Conservation (phyloP, 1,140 invertebrate genomes). For the Probaryconus sp. region DNA sequence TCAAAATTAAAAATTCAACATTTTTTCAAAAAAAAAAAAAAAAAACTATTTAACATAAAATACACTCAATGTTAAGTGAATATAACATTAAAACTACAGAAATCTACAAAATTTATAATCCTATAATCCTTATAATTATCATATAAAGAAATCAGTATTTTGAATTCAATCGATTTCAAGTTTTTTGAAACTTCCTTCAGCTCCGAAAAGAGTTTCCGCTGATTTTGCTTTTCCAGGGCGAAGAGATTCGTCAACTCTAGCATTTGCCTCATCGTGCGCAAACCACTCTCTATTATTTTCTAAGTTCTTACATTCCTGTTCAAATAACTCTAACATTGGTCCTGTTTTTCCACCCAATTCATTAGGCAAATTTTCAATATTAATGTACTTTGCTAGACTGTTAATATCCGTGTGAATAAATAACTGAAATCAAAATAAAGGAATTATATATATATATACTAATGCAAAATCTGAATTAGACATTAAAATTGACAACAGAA, state of each 20-base stretch:
- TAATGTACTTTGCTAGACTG: conserved; percentile 74
- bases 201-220: conserved; percentile 81
- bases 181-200: conserved; percentile 85
- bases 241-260: conserved; percentile 80
- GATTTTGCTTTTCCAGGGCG: conserved; percentile 83
- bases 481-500: too few species aligned
- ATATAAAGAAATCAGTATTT: too few species aligned
- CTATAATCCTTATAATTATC: too few species aligned
- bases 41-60: too few species aligned
- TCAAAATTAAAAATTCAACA: too few species aligned
- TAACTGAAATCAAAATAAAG: conserved; percentile 76
- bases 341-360: conserved; percentile 80
- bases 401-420: conserved; percentile 74
- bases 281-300: conserved; percentile 80
- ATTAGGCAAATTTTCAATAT: conserved; percentile 78
- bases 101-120: too few species aligned
- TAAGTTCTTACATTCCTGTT: conserved; percentile 75
- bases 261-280: conserved; percentile 78
- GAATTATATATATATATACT: too few species aligned
- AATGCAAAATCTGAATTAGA: too few species aligned
- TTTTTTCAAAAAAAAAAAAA: too few species aligned
- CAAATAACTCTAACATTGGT: conserved; percentile 67
- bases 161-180: conserved; percentile 85
- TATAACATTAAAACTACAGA: too few species aligned
- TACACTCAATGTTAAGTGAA: too few species aligned